A percentile compares a stretch with the other conserved stretches of the same genome.
Evolutionary conservation across 2,888 invertebrate genomes (phyloP).

Genomic region (Leptodirus hochenwartii): DNA sequence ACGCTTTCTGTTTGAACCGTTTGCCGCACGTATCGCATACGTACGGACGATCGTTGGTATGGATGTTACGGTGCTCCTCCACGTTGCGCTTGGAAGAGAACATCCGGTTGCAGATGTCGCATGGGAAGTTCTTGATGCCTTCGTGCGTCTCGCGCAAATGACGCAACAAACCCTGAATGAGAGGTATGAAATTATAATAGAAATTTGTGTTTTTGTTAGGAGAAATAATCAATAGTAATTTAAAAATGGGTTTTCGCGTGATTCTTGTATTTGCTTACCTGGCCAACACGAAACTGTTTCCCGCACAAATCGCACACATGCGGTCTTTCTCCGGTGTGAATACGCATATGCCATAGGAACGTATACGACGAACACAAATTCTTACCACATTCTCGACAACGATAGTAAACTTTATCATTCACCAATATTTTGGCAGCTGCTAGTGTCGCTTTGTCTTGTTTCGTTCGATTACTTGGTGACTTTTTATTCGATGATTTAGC

Average conservation of each 20-base stretch:
- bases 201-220: no score
- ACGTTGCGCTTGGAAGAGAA: conserved; percentile 42
- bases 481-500: conserved; percentile 11
- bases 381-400: conserved; percentile 38
- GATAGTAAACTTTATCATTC: conserved; percentile 35
- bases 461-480: conserved; percentile 17
- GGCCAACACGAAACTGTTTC: conserved; percentile 45
- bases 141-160: conserved; percentile 45
- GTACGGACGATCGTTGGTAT: conserved; percentile 39
- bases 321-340: conserved; percentile 46
- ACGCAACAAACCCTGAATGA: conserved; percentile 40
- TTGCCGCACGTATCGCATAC: conserved; percentile 40
- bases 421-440: conserved; percentile 25
- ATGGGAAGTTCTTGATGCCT: conserved; percentile 36
- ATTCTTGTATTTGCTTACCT: no score
- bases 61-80: conserved; percentile 38
- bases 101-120: conserved; percentile 35
- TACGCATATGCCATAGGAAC: conserved; percentile 40
- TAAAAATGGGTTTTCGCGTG: no score
- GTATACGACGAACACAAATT: conserved; percentile 41
- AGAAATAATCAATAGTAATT: no score
- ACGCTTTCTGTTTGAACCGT: conserved; percentile 45
- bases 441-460: conserved; percentile 27
- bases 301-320: conserved; percentile 49
- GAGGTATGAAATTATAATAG: no score